A percentile compares a stretch with the other conserved stretches of the same genome.
Evolutionary conservation across 2,888 invertebrate species (phyloP).

Genomic region (Tenthredo livida): DNA sequence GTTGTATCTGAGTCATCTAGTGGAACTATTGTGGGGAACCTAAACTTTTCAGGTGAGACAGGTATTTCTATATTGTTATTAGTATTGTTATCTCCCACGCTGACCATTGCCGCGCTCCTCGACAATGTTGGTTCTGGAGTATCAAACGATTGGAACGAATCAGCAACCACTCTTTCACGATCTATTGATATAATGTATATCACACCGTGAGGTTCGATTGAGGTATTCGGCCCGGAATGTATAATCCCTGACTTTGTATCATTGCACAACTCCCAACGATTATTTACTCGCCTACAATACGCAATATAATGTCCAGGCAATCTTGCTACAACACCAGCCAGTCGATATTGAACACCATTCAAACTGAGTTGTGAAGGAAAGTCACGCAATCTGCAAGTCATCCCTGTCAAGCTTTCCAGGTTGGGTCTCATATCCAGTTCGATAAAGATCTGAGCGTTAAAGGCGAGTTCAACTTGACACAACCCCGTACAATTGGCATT

Average conservation of each 20-base stretch:
- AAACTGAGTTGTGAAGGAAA: conserved; percentile 46
- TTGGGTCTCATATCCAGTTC: conserved; percentile 51
- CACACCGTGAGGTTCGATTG: conserved; percentile 51
- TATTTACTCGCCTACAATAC: conserved; percentile 52
- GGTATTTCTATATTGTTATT: neutral
- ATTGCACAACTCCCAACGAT: conserved; percentile 49
- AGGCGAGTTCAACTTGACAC: conserved; percentile 27
- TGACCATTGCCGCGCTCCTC: neutral
- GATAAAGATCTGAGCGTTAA: conserved; percentile 49
- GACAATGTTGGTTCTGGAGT: neutral
- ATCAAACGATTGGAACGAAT: conserved; percentile 14
- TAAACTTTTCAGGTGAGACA: neutral
- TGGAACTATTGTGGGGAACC: conserved; percentile 21
- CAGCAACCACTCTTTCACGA: neutral
- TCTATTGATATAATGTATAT: conserved; percentile 43
- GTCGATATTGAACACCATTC: conserved; percentile 31
- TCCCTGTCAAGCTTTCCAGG: conserved; percentile 1
- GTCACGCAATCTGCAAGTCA: conserved; percentile 42
- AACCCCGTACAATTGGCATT: neutral
- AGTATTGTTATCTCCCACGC: neutral
- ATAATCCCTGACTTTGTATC: conserved; percentile 40
- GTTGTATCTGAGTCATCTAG: conserved; percentile 52
- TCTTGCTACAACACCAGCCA: too few species aligned
- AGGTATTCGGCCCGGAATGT: conserved; percentile 28
- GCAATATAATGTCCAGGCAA: conserved; percentile 50